These are phyloP conservation scores for Heteromyza rotundicornis DNA, from an alignment of 2,888 invertebrate genomes.

Conservation along the genomic window DNA sequence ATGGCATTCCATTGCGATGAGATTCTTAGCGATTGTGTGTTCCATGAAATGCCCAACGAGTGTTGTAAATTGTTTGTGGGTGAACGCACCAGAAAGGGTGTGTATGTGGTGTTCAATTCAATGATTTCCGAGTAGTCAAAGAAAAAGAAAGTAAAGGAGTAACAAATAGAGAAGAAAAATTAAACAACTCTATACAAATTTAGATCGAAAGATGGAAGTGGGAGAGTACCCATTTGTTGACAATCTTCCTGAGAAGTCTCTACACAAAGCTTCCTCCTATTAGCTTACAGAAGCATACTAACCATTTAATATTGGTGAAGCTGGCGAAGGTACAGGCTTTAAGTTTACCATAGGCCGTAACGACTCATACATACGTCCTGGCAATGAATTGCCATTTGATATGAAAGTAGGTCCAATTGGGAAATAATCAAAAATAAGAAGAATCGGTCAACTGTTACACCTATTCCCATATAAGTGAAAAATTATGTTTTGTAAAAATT, in stretches of 20 bases:
- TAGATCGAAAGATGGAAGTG: too few species aligned
- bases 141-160: slow-evolving; percentile 45
- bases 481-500: too few species aligned
- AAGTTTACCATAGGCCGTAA: slow-evolving; percentile 39
- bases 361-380: slow-evolving; percentile 28
- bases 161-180: not conserved
- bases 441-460: too few species aligned
- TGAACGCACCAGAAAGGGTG: slow-evolving; percentile 61
- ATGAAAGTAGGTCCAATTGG: slow-evolving; percentile 44
- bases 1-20: slow-evolving; percentile 60
- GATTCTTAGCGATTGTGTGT: slow-evolving; percentile 56
- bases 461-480: too few species aligned
- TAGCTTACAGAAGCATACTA: slow-evolving; percentile 42
- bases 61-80: slow-evolving; percentile 63
- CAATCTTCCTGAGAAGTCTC: too few species aligned
- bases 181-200: too few species aligned
- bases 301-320: slow-evolving; percentile 46
- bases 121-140: slow-evolving; percentile 46
- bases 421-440: too few species aligned
- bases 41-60: slow-evolving; percentile 56
- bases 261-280: not conserved
- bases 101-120: slow-evolving; percentile 64
- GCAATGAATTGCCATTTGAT: slow-evolving; percentile 28
- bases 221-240: too few species aligned
- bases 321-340: slow-evolving; percentile 55